These are phyloP conservation scores for Oophaga sylvatica DNA, from an alignment of 2,797 vertebrate species.

Conservation along the genomic window DNA sequence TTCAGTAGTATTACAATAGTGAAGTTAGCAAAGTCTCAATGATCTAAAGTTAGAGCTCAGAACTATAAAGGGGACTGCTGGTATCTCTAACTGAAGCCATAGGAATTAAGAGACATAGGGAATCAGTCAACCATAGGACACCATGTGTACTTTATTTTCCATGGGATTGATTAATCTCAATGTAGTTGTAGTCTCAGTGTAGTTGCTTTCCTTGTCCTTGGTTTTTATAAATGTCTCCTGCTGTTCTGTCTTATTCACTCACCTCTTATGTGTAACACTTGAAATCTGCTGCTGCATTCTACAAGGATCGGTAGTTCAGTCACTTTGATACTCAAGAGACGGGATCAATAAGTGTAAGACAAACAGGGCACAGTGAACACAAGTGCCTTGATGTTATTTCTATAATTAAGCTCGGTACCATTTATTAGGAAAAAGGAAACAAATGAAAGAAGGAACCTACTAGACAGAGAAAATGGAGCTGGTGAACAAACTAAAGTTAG, in stretches of 20 bases:
- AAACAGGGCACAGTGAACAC: slow-evolving; percentile 30
- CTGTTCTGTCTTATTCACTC: not conserved
- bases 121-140: not conserved
- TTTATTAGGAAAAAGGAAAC: slow-evolving; percentile 16
- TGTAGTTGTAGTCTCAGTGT: not conserved
- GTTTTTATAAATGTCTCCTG: slow-evolving; percentile 17
- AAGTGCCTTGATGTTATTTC: slow-evolving; percentile 46
- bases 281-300: slow-evolving; percentile 16
- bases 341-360: slow-evolving; percentile 44
- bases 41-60: not conserved
- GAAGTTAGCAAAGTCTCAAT: not conserved
- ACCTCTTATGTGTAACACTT: slow-evolving; percentile 46
- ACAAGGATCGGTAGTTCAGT: slow-evolving; percentile 31
- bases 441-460: not conserved
- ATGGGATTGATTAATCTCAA: slow-evolving; percentile 7
- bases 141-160: not conserved
- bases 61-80: not conserved
- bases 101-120: not conserved
- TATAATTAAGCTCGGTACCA: slow-evolving; percentile 26
- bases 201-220: slow-evolving; percentile 7
- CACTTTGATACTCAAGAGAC: slow-evolving; percentile 46
- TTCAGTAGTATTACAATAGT: not conserved
- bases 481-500: not conserved
- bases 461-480: not conserved
- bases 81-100: slow-evolving; percentile 23